Evolutionary conservation across 2,888 invertebrate genomes (phyloP).

Genomic region (Hymenopus coronatus): DNA sequence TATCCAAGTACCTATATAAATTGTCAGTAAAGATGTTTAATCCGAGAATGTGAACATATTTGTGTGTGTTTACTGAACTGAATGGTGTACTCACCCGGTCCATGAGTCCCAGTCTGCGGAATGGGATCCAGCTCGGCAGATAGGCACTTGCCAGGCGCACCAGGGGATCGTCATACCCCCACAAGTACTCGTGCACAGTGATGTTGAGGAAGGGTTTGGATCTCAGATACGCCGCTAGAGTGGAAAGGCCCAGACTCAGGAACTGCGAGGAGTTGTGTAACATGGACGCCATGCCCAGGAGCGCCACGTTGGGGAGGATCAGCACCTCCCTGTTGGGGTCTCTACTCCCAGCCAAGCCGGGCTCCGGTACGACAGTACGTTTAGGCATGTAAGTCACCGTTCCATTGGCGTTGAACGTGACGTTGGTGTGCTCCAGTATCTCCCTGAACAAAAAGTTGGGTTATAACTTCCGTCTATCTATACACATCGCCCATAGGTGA

Average conservation of each 20-base stretch:
- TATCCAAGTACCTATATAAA: too few relatives aligned
- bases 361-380: constrained; percentile 57
- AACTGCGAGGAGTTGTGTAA: constrained; percentile 54
- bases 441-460: constrained; percentile 53
- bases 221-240: constrained; percentile 55
- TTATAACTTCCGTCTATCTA: too few relatives aligned
- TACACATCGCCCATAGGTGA: too few relatives aligned
- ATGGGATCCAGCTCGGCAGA: constrained; percentile 77
- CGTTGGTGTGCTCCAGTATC: constrained; percentile 62
- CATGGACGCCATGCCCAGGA: constrained; percentile 59
- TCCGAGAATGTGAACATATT: too few relatives aligned
- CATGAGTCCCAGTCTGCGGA: constrained; percentile 74
- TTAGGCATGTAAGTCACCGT: constrained; percentile 65
- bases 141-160: constrained; percentile 66
- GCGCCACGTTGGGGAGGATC: constrained; percentile 66
- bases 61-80: too few relatives aligned
- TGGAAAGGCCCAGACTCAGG: constrained; percentile 59
- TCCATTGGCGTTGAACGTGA: constrained; percentile 61
- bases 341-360: constrained; percentile 60
- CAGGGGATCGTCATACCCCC: constrained; percentile 78
- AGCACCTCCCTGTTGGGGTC: constrained; percentile 60
- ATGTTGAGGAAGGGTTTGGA: constrained; percentile 62
- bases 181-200: constrained; percentile 68
- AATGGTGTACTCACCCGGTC: constrained; percentile 63
- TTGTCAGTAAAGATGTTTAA: too few relatives aligned